Evolutionary conservation across 2,113 vertebrate species (phyloP), one percentile per base, ranked within the genome.

Genomic region (Bostrychus sinensis): DNA sequence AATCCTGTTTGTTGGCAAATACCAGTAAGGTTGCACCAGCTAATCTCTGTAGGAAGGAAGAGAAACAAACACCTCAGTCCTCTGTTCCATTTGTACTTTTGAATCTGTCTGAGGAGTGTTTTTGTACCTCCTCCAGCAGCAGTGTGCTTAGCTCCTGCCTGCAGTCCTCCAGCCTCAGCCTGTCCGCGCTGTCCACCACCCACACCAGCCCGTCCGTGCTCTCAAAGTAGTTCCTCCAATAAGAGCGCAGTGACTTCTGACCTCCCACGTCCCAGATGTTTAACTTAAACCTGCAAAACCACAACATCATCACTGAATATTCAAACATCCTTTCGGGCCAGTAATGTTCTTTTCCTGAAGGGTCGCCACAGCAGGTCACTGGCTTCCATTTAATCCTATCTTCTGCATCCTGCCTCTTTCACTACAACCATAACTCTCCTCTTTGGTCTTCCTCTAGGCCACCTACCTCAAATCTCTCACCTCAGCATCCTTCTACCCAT

Each of bases 181-280:
- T 90, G 85, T 97, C 95, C 0, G 95, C 95, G 0, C 95, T 96
- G 90, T 97, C 95, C 87, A 97, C 95, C 70, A 97, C 95, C 95
- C 95, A 97, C 88, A 97, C 93, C 83, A 97, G 89, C 19, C 95
- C 95, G 0, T 97, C 95, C 0, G 95, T 97, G 87, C 95, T 95
- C 84, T 97, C 95, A 38, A 97, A 97, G 87, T 97, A 97, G 89
- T 97, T 97, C 81, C 94, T 92, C 95, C 95, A 97, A 62, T 97
- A 96, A 16, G 95, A 97, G 7, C 95, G 94, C 73, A 97, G 87
- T 0, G 95, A 97, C 82, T 94, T 97, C 87, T 97, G 95, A 60
- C 95, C 95, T 0, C 95, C 95, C 1, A 96, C 95, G 2, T 97
- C 95, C 95, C 95, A 96, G 62, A 96, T 94, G 76, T 97, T 97